A percentile compares a stretch with the other conserved stretches of the same genome.
phyloP scores from a whole-genome alignment of 2,113 vertebrate species.

The Tenrec ecaudatus region DNA sequence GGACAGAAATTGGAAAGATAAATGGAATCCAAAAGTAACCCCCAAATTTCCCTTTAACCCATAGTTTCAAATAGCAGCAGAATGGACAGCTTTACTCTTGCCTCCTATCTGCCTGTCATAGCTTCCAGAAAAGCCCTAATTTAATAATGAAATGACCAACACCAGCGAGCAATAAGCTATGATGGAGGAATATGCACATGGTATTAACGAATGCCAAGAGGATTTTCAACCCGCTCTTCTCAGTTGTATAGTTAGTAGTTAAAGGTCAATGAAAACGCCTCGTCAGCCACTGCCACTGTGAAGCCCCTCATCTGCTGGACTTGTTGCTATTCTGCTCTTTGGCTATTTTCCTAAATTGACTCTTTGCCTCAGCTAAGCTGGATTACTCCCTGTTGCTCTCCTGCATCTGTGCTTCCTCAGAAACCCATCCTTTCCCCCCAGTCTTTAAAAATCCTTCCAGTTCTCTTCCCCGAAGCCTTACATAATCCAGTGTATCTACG shows the following conservation, averaged over 20 bases:
- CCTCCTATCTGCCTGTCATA: not conserved
- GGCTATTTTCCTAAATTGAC: not conserved
- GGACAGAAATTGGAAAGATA: constrained; percentile 7
- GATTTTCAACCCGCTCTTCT: not conserved
- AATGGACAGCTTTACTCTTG: not conserved
- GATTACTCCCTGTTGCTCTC: not conserved
- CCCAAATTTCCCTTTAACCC: constrained; percentile 40
- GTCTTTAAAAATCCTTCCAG: not conserved
- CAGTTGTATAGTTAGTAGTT: not conserved
- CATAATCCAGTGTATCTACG: not conserved
- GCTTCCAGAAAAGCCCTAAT: constrained; percentile 20
- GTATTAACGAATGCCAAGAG: not conserved
- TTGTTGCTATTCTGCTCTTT: not conserved
- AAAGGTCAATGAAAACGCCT: not conserved
- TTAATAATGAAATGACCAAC: constrained; percentile 44
- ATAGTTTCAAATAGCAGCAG: constrained; percentile 33
- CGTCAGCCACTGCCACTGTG: not conserved
- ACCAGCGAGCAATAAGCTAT: not conserved
- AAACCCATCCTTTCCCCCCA: not conserved
- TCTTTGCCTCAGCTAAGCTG: not conserved
- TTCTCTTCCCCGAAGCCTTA: not conserved
- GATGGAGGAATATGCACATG: not conserved
- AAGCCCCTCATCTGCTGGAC: not conserved
- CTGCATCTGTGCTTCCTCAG: not conserved
- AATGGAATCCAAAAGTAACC: not conserved